These are phyloP conservation scores for Cyclura pinguis DNA, from an alignment of 2,797 vertebrate species.

Conservation along the genomic window DNA sequence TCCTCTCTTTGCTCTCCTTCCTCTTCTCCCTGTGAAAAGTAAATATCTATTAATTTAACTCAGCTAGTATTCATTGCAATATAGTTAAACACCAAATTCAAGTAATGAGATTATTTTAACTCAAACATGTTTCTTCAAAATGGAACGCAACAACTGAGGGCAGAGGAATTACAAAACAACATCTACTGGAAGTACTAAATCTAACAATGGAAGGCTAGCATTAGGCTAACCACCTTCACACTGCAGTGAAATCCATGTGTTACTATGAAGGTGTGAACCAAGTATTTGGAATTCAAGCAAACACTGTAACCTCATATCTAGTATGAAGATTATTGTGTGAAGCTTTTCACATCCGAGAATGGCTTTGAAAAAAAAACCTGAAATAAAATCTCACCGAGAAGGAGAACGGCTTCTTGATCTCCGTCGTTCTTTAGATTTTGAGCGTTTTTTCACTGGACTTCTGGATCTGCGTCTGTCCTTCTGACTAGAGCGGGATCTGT, in stretches of 20 bases:
- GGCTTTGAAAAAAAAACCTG: not conserved
- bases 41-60: slow-evolving; percentile 60
- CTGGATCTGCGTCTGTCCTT: slow-evolving; percentile 84
- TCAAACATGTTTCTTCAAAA: not conserved
- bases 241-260: not conserved
- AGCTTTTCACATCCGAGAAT: not conserved
- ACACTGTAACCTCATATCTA: not conserved
- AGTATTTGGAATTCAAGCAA: not conserved
- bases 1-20: slow-evolving; percentile 80
- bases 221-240: not conserved
- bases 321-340: not conserved
- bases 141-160: not conserved
- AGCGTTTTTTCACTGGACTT: slow-evolving; percentile 85
- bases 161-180: not conserved
- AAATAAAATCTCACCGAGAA: slow-evolving; percentile 83
- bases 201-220: not conserved
- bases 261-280: not conserved
- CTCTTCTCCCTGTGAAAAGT: slow-evolving; percentile 83
- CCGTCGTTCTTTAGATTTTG: slow-evolving; percentile 86
- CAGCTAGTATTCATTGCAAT: not conserved
- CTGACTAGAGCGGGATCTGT: slow-evolving; percentile 82
- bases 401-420: slow-evolving; percentile 86
- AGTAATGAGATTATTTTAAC: not conserved
- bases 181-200: not conserved
- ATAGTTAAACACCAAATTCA: not conserved